phyloP scores from a whole-genome alignment of 2,797 vertebrate genomes.

The Pangasius krempfi region DNA sequence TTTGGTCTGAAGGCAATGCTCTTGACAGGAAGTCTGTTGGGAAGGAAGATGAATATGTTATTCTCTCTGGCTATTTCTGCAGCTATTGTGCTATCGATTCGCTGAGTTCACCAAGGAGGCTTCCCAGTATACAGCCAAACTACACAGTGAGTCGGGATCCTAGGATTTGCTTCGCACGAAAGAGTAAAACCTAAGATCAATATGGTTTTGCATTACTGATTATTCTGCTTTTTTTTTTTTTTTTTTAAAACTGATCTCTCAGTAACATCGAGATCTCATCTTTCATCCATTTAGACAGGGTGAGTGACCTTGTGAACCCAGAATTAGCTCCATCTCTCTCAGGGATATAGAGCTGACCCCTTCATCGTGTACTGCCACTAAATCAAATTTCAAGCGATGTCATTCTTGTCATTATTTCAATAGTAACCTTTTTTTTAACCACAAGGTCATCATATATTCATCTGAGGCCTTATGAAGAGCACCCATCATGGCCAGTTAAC shows the following conservation, averaged over 20 bases:
- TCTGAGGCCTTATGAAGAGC: not conserved
- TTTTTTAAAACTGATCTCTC: too few relatives aligned
- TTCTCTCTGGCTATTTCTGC: constrained; percentile 39
- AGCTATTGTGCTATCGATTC: constrained; percentile 49
- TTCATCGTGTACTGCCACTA: constrained; percentile 48
- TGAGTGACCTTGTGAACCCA: not conserved
- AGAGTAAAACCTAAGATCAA: not conserved
- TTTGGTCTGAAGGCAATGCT: constrained; percentile 12
- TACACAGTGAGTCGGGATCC: not conserved
- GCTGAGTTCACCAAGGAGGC: constrained; percentile 34
- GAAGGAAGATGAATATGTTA: constrained; percentile 42
- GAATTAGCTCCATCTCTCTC: constrained; percentile 58
- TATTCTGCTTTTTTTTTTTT: not conserved
- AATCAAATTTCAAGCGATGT: constrained; percentile 61
- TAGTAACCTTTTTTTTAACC: not conserved
- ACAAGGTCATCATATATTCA: not conserved
- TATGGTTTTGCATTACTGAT: not conserved
- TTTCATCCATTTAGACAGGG: not conserved
- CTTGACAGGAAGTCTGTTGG: not conserved
- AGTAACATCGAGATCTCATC: not conserved
- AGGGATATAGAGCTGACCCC: constrained; percentile 56
- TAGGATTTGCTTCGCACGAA: constrained; percentile 3
- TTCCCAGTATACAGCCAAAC: constrained; percentile 8
- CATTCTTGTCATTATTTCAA: constrained; percentile 3
- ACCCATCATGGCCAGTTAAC: not conserved